These are phyloP conservation scores for Morone saxatilis DNA, from an alignment of 2,113 vertebrate genomes.

Conservation along the genomic window DNA sequence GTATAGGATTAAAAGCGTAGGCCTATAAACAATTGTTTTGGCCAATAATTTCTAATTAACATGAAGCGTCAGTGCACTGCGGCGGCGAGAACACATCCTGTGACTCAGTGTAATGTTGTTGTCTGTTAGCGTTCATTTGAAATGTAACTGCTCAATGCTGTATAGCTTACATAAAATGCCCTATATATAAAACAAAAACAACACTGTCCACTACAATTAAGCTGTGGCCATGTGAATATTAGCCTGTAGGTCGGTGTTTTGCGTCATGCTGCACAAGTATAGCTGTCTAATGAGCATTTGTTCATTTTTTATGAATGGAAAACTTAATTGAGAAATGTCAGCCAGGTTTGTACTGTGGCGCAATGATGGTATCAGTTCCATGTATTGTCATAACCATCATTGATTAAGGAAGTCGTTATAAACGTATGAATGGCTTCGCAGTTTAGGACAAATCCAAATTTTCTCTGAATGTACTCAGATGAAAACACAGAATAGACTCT, in stretches of 20 bases:
- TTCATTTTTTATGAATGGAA: not conserved
- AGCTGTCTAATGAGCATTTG: not conserved
- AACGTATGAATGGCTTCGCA: not conserved
- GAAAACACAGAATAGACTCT: not conserved
- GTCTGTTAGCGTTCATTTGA: not conserved
- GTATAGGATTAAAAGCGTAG: not conserved
- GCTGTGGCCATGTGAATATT: not conserved
- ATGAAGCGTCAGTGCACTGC: conserved; percentile 2
- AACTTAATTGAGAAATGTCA: conserved; percentile 1
- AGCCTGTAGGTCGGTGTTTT: not conserved
- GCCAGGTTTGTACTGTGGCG: not conserved
- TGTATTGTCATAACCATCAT: not conserved
- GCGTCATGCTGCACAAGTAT: not conserved
- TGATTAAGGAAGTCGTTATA: not conserved
- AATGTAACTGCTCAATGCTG: not conserved
- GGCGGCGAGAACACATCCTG: not conserved
- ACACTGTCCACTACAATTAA: not conserved
- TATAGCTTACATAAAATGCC: too few relatives aligned
- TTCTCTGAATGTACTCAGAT: not conserved
- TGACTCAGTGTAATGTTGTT: not conserved
- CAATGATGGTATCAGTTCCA: not conserved
- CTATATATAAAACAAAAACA: not conserved
- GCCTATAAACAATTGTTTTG: not conserved
- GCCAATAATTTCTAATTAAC: not conserved
- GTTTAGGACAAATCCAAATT: not conserved